phyloP scores from a whole-genome alignment of 2,113 vertebrate genomes.

The Machaerirhynchus nigripectus region DNA sequence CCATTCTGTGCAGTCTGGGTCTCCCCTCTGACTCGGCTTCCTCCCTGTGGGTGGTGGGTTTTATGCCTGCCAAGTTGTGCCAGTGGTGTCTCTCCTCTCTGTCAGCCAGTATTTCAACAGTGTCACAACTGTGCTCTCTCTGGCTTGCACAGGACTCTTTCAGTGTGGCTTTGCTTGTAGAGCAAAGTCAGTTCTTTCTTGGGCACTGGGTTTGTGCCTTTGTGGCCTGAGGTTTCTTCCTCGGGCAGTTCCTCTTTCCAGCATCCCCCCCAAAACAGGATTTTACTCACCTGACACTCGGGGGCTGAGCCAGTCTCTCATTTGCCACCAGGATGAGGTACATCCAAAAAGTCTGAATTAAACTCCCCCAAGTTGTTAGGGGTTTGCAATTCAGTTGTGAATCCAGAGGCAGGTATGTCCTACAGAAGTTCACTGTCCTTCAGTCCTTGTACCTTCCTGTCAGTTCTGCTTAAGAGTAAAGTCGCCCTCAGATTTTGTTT shows the following conservation, averaged over 20 bases:
- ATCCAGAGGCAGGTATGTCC: background rate
- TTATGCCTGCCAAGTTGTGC: background rate
- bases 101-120: background rate
- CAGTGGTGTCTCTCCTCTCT: background rate
- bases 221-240: background rate
- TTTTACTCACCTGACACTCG: slow-evolving; percentile 63
- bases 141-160: background rate
- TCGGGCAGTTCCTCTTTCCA: background rate
- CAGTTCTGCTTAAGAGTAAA: background rate
- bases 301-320: background rate
- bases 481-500: slow-evolving; percentile 53
- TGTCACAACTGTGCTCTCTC: background rate
- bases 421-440: slow-evolving; percentile 43
- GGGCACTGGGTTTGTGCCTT: background rate
- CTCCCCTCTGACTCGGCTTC: background rate
- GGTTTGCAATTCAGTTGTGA: background rate
- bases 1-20: background rate
- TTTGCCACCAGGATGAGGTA: background rate
- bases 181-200: background rate
- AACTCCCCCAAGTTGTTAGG: background rate
- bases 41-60: background rate
- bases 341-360: background rate
- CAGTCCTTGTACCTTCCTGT: slow-evolving; percentile 8
- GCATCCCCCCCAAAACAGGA: background rate
- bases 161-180: background rate